phyloP scores from a whole-genome alignment of 2,113 vertebrate genomes.

The Dunckerocampus dactyliophorus region DNA sequence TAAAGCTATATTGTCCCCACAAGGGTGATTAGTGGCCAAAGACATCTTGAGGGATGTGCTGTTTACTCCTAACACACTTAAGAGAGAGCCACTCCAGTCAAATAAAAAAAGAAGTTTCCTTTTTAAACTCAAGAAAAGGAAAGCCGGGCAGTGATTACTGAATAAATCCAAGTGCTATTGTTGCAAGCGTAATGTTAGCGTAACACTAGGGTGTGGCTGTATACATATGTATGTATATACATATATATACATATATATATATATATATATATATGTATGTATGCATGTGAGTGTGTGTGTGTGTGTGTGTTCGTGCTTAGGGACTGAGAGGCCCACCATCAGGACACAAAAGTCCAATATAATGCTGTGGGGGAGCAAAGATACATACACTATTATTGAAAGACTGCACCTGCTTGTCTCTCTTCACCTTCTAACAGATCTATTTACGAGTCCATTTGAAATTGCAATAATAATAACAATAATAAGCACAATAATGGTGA shows the following conservation, averaged over 20 bases:
- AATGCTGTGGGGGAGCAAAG: constrained; percentile 29
- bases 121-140: constrained; percentile 15
- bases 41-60: constrained; percentile 30
- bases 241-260: constrained; percentile 11
- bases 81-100: constrained; percentile 40
- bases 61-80: constrained; percentile 34
- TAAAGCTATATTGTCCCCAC: constrained; percentile 32
- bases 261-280: constrained; percentile 4
- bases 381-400: constrained; percentile 18
- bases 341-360: constrained; percentile 55
- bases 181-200: constrained; percentile 29
- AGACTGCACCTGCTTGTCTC: constrained; percentile 52
- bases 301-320: constrained; percentile 19
- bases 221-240: constrained; percentile 1
- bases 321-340: constrained; percentile 42
- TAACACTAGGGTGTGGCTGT: constrained; percentile 15
- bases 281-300: background rate
- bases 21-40: constrained; percentile 23
- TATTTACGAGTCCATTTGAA: background rate
- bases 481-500: too few relatives aligned
- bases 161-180: constrained; percentile 25
- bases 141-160: constrained; percentile 24
- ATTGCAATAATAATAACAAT: too few relatives aligned
- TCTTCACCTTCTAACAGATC: constrained; percentile 1
- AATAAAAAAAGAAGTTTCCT: constrained; percentile 26